phyloP scores from a whole-genome alignment of 2,888 invertebrate species.

The Xestia c-nigrum region DNA sequence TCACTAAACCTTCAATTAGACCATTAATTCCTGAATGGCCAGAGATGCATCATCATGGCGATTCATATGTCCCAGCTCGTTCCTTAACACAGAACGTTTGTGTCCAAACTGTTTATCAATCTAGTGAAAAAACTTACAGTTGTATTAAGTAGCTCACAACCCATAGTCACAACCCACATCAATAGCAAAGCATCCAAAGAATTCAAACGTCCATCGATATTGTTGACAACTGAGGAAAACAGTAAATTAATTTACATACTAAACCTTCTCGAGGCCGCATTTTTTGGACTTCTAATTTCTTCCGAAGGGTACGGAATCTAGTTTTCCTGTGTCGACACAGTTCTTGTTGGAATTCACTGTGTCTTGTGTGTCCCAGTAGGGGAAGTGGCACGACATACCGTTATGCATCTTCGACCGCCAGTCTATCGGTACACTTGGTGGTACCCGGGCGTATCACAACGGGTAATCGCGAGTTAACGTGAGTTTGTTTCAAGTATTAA shows the following conservation, averaged over 20 bases:
- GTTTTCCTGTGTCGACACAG: constrained; percentile 61
- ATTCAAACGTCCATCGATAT: constrained; percentile 13
- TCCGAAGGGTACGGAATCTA: constrained; percentile 62
- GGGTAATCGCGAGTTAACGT: constrained; percentile 64
- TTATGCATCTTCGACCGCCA: constrained; percentile 78
- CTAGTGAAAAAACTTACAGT: background rate
- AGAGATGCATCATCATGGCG: background rate
- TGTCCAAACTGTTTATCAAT: background rate
- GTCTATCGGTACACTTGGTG: constrained; percentile 77
- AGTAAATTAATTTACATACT: constrained; percentile 49
- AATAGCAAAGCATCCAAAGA: constrained; percentile 8
- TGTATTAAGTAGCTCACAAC: constrained; percentile 6
- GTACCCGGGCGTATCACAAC: constrained; percentile 75
- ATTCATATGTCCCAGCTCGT: background rate
- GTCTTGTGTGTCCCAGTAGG: constrained; percentile 67
- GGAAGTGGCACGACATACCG: constrained; percentile 86
- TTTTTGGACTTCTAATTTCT: constrained; percentile 56
- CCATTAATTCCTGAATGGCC: background rate
- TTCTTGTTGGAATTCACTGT: constrained; percentile 64
- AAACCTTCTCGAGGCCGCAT: constrained; percentile 45
- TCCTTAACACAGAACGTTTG: background rate
- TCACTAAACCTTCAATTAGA: background rate
- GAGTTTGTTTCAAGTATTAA: constrained; percentile 60
- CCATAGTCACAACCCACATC: background rate
- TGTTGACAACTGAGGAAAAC: constrained; percentile 42